Base-by-base conservation (phyloP, 2,888 invertebrate species). In the Xylota segnis region DNA sequence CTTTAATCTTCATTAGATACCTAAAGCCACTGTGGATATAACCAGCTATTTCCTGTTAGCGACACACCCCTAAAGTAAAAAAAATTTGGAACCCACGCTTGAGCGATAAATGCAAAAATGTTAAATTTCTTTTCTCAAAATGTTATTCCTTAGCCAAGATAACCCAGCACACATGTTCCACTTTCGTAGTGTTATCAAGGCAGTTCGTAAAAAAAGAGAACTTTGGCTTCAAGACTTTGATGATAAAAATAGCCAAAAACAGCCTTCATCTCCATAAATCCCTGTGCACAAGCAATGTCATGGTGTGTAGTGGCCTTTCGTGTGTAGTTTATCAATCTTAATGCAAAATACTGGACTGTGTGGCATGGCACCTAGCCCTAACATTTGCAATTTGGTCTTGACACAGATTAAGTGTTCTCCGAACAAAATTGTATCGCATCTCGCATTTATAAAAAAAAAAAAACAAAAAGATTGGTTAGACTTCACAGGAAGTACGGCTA, bases 381-480 rank as follows among this genome's bases (percentile, higher is more conserved):
- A 50, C 50, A 40, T 37, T 59, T 37, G 59, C 59, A 59, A 59
- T 16, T 40, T 59, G 59, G 10, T 40, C 59, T 59, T 59, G 59
- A 59, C 59, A 59, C 59, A 59, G 9, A 59, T 59, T 37, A 59
- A 23, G 37, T 23, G 40, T 16, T 59, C 5, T 14, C 18, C 5
- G 9, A 59, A 34, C 23, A 37, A 40, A 18, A n/a, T 47, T 47
- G 54, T 54, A 54, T 54, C 54, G 29, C 54, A 54, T 29, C 29
- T 54, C 14, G 52, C 52, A 23, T 45, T 23, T 23, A 23, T 23
- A 23, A 23, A 23, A 23, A 23, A 23, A 23, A 23, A 23, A 23
- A 1, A 23, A 45, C 7, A 18, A 58, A 14, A 34, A 18, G 23
- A 5, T 16, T 16, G 10, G 18, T 40, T 40, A 12, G 40, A 40